Percentiles rank a stretch among this genome's conserved stretches.
phyloP scores from a whole-genome alignment of 2,888 invertebrate genomes.

The Brachycybe producta region DNA sequence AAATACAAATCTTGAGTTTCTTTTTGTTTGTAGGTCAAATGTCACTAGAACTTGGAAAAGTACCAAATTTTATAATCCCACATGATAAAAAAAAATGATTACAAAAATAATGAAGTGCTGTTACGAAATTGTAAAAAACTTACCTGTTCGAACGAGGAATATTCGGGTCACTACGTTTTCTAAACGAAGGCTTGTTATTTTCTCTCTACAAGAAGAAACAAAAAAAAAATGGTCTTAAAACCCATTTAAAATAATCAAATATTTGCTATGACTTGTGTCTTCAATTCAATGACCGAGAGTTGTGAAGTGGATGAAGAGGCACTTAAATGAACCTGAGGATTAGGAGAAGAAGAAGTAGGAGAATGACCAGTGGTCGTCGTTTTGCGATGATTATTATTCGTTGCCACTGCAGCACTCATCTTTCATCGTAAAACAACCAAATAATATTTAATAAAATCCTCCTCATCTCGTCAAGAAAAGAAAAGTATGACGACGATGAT shows the following conservation, averaged over 20 bases:
- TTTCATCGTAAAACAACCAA: too few relatives aligned
- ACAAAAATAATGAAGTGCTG: neutral
- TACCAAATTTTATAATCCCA: neutral
- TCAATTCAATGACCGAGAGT: too few relatives aligned
- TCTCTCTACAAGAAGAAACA: constrained; percentile 45
- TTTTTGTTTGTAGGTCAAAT: neutral
- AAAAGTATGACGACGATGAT: too few relatives aligned
- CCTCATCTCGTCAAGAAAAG: too few relatives aligned
- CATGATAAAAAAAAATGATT: neutral
- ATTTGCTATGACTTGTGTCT: neutral
- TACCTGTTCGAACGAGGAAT: constrained; percentile 42
- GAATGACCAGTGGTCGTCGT: neutral
- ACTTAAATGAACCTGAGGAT: too few relatives aligned
- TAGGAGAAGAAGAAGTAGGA: neutral
- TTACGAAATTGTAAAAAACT: constrained; percentile 19
- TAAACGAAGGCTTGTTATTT: constrained; percentile 44
- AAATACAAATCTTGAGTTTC: too few relatives aligned
- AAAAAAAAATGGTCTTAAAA: neutral
- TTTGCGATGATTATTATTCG: too few relatives aligned
- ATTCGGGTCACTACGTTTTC: constrained; percentile 70
- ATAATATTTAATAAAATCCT: too few relatives aligned
- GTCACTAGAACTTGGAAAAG: neutral
- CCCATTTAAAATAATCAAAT: neutral
- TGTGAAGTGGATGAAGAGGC: too few relatives aligned
- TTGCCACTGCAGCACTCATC: too few relatives aligned